Evolutionary conservation across 2,113 vertebrate species (phyloP).

Genomic region (Noctilio leporinus): DNA sequence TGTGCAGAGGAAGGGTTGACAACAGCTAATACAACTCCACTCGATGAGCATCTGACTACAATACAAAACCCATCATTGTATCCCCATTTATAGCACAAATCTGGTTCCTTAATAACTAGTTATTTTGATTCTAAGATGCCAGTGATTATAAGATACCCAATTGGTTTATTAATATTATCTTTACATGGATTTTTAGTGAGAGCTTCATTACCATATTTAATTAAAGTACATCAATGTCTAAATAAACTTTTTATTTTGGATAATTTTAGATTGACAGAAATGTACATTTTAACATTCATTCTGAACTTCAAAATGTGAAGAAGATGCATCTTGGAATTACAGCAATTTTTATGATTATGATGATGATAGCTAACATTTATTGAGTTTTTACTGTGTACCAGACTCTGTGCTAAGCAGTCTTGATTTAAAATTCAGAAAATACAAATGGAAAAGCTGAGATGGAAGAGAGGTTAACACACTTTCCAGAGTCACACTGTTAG

Average conservation of each 20-base stretch:
- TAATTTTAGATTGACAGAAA: constrained; percentile 9
- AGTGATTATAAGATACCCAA: not conserved
- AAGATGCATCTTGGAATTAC: not conserved
- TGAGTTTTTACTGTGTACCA: not conserved
- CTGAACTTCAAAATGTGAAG: not conserved
- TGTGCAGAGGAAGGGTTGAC: not conserved
- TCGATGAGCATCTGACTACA: not conserved
- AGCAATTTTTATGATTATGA: not conserved
- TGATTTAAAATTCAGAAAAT: not conserved
- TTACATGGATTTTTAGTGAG: not conserved
- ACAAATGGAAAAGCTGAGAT: not conserved
- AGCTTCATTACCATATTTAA: not conserved
- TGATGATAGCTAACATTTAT: not conserved
- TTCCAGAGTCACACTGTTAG: not conserved
- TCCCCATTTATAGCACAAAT: not conserved
- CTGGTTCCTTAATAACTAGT: not conserved
- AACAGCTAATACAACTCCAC: not conserved
- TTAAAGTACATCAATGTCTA: constrained; percentile 15
- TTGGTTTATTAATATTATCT: not conserved
- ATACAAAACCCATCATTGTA: not conserved
- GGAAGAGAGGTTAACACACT: not conserved
- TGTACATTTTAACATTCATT: constrained; percentile 9
- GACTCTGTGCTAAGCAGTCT: not conserved
- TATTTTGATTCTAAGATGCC: not conserved
- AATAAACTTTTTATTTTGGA: not conserved